phyloP scores from a whole-genome alignment of 2,888 invertebrate genomes.

The Ophion obscuratus region DNA sequence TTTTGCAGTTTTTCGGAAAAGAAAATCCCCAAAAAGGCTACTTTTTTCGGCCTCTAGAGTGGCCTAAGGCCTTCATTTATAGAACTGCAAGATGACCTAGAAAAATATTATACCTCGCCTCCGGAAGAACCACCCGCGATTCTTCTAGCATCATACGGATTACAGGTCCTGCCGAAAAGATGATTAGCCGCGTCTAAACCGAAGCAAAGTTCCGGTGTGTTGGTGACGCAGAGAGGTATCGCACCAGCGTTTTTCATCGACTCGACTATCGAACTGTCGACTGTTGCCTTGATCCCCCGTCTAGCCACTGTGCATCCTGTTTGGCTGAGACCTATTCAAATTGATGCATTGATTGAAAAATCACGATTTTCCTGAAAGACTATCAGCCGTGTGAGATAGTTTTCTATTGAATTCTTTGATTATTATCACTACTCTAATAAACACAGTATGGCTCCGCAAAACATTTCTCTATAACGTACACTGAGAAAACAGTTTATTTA shows the following conservation, averaged over 20 bases:
- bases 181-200: conserved; percentile 87
- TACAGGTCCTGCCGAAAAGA: conserved; percentile 87
- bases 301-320: conserved; percentile 79
- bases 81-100: neutral
- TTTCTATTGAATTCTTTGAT: neutral
- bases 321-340: conserved; percentile 79
- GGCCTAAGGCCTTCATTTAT: neutral
- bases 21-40: no score
- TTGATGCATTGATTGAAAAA: neutral
- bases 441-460: no score
- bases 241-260: conserved; percentile 86
- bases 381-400: neutral
- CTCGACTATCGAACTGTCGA: conserved; percentile 85
- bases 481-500: no score
- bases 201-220: conserved; percentile 87
- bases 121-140: conserved; percentile 88
- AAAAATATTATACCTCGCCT: conserved; percentile 83
- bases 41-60: no score
- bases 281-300: conserved; percentile 81
- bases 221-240: conserved; percentile 87
- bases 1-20: no score
- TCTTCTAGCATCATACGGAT: conserved; percentile 87
- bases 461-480: no score
- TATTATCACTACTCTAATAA: no score
- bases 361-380: neutral